Conservation (phyloP, 1,140 invertebrate genomes). For the Lerema accius region DNA sequence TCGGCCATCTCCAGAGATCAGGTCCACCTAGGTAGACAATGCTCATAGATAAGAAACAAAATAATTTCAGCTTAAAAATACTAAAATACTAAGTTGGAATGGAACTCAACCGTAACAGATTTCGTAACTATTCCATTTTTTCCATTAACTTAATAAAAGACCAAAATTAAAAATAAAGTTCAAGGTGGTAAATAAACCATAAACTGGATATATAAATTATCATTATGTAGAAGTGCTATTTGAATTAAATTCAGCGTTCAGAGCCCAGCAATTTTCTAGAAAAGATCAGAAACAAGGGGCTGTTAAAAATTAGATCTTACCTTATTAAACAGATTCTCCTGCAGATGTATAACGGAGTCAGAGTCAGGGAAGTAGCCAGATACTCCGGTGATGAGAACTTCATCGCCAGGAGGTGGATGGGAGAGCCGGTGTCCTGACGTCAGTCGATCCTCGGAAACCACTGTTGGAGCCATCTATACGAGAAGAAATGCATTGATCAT, state of each 20-base stretch:
- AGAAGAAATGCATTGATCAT: not conserved
- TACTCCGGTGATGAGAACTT: constrained; percentile 91
- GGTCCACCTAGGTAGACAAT: constrained; percentile 84
- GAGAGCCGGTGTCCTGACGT: constrained; percentile 75
- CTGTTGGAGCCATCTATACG: constrained; percentile 63
- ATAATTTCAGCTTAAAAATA: too few species aligned
- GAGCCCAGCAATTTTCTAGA: too few species aligned
- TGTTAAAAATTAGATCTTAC: constrained; percentile 68
- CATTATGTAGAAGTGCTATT: too few species aligned
- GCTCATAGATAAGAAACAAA: not conserved
- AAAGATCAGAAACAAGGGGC: too few species aligned
- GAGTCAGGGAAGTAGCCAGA: constrained; percentile 95
- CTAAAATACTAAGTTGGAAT: too few species aligned
- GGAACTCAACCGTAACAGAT: too few species aligned
- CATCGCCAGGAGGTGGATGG: constrained; percentile 85
- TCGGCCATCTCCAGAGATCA: constrained; percentile 90
- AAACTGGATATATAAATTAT: too few species aligned
- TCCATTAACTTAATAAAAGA: too few species aligned
- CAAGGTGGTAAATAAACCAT: too few species aligned
- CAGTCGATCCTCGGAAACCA: constrained; percentile 58
- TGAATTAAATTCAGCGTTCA: too few species aligned
- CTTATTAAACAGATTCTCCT: constrained; percentile 91
- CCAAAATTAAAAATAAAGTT: too few species aligned
- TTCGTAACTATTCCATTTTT: too few species aligned
- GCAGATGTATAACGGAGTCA: constrained; percentile 89